Percentiles rank a stretch among this genome's conserved stretches.
Evolutionary conservation across 1,140 invertebrate species (phyloP).

Genomic region (Drosophila athabasca): DNA sequence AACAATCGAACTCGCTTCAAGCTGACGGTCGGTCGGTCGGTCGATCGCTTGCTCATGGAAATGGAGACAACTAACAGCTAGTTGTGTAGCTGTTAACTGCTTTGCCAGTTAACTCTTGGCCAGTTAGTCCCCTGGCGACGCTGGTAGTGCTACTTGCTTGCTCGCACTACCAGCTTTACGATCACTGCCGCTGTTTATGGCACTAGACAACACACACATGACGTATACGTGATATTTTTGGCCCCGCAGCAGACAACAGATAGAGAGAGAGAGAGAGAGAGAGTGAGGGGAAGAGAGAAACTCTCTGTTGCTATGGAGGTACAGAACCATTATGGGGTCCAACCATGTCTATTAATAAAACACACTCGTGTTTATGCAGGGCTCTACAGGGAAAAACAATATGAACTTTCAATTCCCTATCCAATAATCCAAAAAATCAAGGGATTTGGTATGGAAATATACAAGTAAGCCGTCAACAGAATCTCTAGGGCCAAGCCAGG

Average conservation of each 20-base stretch:
- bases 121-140: slow-evolving; percentile 30
- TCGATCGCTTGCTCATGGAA: slow-evolving; percentile 13
- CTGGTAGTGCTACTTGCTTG: slow-evolving; percentile 33
- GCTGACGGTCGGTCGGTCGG: neutral
- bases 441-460: no score
- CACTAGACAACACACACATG: slow-evolving; percentile 39
- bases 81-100: no score
- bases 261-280: neutral
- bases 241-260: slow-evolving; percentile 4
- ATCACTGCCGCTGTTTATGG: slow-evolving; percentile 20
- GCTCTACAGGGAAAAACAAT: slow-evolving; percentile 5
- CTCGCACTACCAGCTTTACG: neutral
- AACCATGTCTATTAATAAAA: slow-evolving; percentile 48
- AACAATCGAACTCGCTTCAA: slow-evolving; percentile 15
- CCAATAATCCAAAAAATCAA: no score
- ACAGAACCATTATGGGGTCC: slow-evolving; percentile 16
- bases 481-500: no score
- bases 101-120: slow-evolving; percentile 8
- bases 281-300: slow-evolving; percentile 1
- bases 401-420: slow-evolving; percentile 22
- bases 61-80: slow-evolving; percentile 15
- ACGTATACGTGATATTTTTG: slow-evolving; percentile 52
- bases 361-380: slow-evolving; percentile 20
- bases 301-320: slow-evolving; percentile 43
- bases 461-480: no score